Percentiles rank a stretch among this genome's conserved stretches.
Conservation (phyloP, 2,888 invertebrate species). For the Apantesis nais region DNA sequence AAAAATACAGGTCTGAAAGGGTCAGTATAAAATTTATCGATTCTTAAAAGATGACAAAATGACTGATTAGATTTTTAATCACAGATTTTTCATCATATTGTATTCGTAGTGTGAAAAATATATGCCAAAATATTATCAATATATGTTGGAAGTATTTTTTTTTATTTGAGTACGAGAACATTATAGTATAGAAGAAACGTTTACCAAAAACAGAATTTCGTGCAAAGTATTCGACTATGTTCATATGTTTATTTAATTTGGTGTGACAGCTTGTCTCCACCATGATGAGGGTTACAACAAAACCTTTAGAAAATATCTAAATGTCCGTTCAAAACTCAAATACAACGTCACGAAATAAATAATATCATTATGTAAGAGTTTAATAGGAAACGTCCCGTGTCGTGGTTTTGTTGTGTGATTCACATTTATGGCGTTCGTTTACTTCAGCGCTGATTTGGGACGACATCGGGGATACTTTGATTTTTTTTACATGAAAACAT, state of each 20-base stretch:
- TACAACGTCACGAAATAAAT: conserved; percentile 34
- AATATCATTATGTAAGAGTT: conserved; percentile 39
- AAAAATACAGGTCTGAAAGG: no score
- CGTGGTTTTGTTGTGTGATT: conserved; percentile 19
- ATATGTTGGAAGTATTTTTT: not conserved
- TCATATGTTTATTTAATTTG: conserved; percentile 52
- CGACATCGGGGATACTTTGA: conserved; percentile 7
- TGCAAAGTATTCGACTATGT: conserved; percentile 36
- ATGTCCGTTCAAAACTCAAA: conserved; percentile 48
- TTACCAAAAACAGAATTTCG: conserved; percentile 30
- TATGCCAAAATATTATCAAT: not conserved
- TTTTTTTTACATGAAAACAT: not conserved
- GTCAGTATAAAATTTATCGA: no score
- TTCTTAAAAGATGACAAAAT: no score
- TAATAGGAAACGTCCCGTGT: conserved; percentile 29
- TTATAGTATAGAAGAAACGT: conserved; percentile 7
- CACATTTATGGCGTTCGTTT: conserved; percentile 16
- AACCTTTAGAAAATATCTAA: conserved; percentile 51
- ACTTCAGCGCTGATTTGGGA: conserved; percentile 14
- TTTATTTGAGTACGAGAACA: not conserved
- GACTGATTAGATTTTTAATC: no score
- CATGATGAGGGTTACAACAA: conserved; percentile 52
- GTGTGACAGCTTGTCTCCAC: conserved; percentile 47
- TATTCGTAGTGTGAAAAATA: not conserved
- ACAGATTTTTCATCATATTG: no score